Base-by-base conservation (phyloP, 2,797 vertebrate genomes). In the Emys orbicularis region DNA sequence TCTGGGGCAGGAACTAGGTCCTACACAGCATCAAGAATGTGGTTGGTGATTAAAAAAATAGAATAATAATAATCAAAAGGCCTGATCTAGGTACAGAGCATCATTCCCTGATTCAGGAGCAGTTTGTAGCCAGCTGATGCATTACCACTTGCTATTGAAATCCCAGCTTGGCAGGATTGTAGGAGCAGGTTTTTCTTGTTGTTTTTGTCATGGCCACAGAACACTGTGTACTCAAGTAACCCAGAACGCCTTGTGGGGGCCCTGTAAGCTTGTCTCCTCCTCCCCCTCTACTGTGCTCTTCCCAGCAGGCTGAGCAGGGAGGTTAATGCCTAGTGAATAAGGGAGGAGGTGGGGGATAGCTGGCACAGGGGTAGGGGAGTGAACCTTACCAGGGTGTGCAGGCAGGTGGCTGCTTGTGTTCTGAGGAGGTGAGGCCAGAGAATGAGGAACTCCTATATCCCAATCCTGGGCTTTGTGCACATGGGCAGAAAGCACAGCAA, bases 171-270 rank as follows among this genome's bases (percentile, higher is more conserved):
- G 97, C 97, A 98, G 83, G 86, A 59, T 88, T 89, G 87, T 34
- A 80, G 88, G 91, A 97, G 95, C 97, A 98, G 96, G 89, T 97
- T 98, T 97, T 97, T 97, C 94, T 96, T 95, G 90, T 98, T 98
- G 97, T 95, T 98, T 97, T 96, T 96, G 97, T 98, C 94, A 86
- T 0, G 89, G 97, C 89, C 5, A 49, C 95, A 94, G 97, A 98
- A 97, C 95, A 93, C 86, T 53, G 5, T 94, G 98, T 97, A 80
- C 94, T 97, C 3, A 0, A 94, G 92, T 94, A 97, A 96, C 95
- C 90, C 96, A 91, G 86, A 95, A 88, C 90, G 87, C 95, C 93
- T 96, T 65, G 5, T 81, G 91, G 93, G 6, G 76, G 89, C 89
- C 92, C 37, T 90, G 90, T 94, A 92, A 96, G 92, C 88, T 88